Base-by-base conservation (phyloP, 2,888 invertebrate species). In the Lasioglossum villosulum region DNA sequence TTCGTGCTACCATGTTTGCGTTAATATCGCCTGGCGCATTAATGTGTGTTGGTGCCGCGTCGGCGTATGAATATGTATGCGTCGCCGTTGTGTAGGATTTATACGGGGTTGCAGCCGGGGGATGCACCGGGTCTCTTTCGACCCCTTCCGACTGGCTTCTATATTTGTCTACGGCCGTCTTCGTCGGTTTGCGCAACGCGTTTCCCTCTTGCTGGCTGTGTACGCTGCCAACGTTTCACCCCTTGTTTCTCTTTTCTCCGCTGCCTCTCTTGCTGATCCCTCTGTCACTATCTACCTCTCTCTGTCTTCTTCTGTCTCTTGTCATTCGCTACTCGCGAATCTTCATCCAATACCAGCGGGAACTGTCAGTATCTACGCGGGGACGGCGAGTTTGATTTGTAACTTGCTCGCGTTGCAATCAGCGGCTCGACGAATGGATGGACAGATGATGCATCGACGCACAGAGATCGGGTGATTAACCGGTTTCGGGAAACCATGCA, bases 331-430 rank as follows among this genome's bases (percentile, higher is more conserved):
- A 30, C 79, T 30, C 82, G 80, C 71, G 78, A 83, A 37, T 86
- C 85, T 86, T 88, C 88, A 63, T 83, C 82, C 78, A 71, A 87
- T 56, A 63, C 56, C 52, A 52, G 48, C 52, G 39, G 8, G n/a
- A 66, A 66, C 79, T 74, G 68, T 66, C 86, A 63, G 71, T 86
- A 76, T 79, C 79, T 63, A 30, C 71, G 70, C 86, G 37, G 66
- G 68, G 70, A 70, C 77, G 75, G 59, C 83, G 90, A 90, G 89
- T 91, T 92, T 91, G 92, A 91, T 92, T 91, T 92, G 91, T 91
- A 89, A 89, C 89, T 82, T 79, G 83, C 78, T 79, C 82, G 74
- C 42, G 75, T 71, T 80, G 89, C 90, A 88, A 91, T 92, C 91
- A 89, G 78, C 75, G 81, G 56, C 71, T 76, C 86, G 80, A 78